phyloP scores from a whole-genome alignment of 2,797 vertebrate species.

The Nothura maculosa region DNA sequence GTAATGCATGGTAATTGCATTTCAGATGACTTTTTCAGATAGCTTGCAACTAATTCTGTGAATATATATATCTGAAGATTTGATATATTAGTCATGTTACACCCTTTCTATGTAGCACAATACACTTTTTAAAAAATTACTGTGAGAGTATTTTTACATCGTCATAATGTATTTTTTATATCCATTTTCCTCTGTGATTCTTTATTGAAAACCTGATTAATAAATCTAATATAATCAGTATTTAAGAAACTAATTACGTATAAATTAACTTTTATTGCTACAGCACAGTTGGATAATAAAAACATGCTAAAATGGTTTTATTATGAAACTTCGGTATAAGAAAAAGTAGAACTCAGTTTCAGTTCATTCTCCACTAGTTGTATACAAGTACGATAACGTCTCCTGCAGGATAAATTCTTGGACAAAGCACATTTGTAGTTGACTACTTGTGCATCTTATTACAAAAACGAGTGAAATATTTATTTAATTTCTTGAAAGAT shows the following conservation, averaged over 20 bases:
- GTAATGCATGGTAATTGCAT: neutral
- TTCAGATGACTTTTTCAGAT: neutral
- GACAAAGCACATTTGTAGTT: neutral
- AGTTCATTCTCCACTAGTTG: constrained; percentile 38
- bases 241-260: constrained; percentile 14
- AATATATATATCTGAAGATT: neutral
- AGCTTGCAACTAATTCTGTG: neutral
- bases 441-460: neutral
- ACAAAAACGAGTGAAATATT: constrained; percentile 41
- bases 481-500: constrained; percentile 32
- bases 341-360: neutral
- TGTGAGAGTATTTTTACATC: neutral
- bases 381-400: neutral
- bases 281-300: constrained; percentile 46
- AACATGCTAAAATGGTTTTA: constrained; percentile 34
- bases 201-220: neutral
- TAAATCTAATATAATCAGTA: neutral
- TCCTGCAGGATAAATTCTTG: constrained; percentile 37
- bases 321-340: neutral
- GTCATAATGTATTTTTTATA: neutral
- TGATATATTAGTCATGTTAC: neutral
- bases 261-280: constrained; percentile 53
- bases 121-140: neutral
- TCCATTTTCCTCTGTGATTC: neutral
- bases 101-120: neutral